These are phyloP conservation scores for Ptilonorhynchus violaceus DNA, from an alignment of 2,113 vertebrate species.

Conservation along the genomic window DNA sequence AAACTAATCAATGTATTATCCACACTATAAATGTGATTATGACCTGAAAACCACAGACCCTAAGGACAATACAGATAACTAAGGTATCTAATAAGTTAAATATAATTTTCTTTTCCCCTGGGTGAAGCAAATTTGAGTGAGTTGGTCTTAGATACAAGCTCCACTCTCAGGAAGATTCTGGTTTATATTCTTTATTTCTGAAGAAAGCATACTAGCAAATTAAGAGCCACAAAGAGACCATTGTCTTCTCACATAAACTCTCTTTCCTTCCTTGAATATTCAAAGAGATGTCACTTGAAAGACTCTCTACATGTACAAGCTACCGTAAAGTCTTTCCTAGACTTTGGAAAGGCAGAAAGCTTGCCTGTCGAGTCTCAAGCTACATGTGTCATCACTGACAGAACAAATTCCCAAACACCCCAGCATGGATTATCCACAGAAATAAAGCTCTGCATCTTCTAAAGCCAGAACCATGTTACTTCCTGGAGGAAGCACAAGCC, in stretches of 20 bases:
- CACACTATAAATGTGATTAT: not conserved
- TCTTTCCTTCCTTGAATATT: not conserved
- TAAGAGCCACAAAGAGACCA: not conserved
- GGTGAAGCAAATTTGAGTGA: not conserved
- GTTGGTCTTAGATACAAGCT: not conserved
- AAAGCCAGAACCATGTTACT: not conserved
- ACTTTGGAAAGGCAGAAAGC: not conserved
- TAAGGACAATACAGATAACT: not conserved
- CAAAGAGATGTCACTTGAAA: not conserved
- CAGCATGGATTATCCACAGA: not conserved
- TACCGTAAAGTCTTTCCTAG: not conserved
- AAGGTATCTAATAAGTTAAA: not conserved
- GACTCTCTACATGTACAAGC: not conserved
- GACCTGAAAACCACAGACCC: not conserved
- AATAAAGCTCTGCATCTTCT: not conserved
- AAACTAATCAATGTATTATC: not conserved
- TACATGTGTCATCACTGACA: not conserved
- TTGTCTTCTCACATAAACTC: not conserved
- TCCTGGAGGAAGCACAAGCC: accelerated
- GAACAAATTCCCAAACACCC: not conserved
- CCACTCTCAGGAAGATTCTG: not conserved
- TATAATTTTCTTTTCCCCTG: accelerated
- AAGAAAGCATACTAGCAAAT: not conserved
- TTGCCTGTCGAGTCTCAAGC: not conserved
- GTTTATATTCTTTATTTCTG: not conserved